Conservation (phyloP, 1,140 invertebrate species). For the Alviniconcha marisindica region DNA sequence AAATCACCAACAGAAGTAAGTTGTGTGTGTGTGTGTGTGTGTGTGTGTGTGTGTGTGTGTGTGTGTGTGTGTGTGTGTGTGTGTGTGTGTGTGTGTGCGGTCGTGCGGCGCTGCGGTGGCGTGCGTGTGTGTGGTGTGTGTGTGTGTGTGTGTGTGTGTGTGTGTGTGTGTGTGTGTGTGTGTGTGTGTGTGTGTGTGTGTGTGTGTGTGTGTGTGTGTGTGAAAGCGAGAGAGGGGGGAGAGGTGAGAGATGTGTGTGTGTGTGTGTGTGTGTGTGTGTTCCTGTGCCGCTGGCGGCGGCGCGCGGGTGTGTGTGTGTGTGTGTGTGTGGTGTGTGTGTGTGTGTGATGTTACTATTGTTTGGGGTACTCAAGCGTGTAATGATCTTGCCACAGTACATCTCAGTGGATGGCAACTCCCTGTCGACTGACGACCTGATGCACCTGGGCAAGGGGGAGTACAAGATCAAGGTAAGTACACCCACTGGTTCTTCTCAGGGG, state of each 20-base stretch:
- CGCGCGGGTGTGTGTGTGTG: too few species aligned
- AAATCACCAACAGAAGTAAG: conserved; percentile 34
- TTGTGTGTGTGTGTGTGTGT: neutral
- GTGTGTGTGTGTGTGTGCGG: conserved; percentile 26
- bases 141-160: neutral
- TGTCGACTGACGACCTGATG: conserved; percentile 80
- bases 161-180: neutral
- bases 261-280: neutral
- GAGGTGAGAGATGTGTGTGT: too few species aligned
- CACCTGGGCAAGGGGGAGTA: conserved; percentile 80
- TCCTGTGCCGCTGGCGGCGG: too few species aligned
- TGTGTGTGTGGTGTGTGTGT: too few species aligned
- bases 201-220: too few species aligned
- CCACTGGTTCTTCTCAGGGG: too few species aligned
- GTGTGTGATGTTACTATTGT: too few species aligned
- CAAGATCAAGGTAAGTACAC: conserved; percentile 79
- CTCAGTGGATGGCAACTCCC: conserved; percentile 80
- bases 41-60: neutral
- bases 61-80: conserved; percentile 12
- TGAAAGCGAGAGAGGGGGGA: too few species aligned
- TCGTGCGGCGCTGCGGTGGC: neutral
- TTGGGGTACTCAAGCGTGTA: too few species aligned
- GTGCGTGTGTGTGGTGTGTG: neutral
- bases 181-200: neutral
- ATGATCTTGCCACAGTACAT: too few species aligned